Base-by-base conservation (phyloP, 2,888 invertebrate species). In the Leptopilina drosophilae region DNA sequence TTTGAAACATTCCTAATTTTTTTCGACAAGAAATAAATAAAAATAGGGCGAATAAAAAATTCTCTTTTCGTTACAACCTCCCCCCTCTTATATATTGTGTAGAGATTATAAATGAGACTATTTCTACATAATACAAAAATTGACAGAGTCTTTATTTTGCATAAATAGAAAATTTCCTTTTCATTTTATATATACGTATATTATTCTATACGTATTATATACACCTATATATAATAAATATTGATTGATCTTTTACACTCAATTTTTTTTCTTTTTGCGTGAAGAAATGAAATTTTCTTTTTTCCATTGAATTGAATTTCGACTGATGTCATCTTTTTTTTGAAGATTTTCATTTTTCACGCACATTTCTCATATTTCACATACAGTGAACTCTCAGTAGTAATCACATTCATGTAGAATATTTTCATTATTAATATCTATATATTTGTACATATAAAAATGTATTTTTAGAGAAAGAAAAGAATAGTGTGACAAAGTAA, bases 91-190 rank as follows among this genome's bases (percentile, higher is more conserved):
- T 33, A 33, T 33, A 33, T 53, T 14, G 26, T 69, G 53, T 53
- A 26, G 12, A 12, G 11, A 62, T 20, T 62, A 9, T 69, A 33
- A 69, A 26, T 7, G 49, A 69, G 69, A 46, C 42, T 42, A 53
- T 20, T 53, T 69, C 26, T 9, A 26, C 7, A 33, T 33, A 14
- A 26, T 6, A 53, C 2, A 20, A 49, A 15, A 67, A 49, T 49
- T 69, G 49, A 6, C 8, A 53, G 26, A 53, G 26, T 33, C 26
- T 69, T 9, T 69, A 53, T 69, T 69, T 69, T 49, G 9, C 53
- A 53, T 14, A 53, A 53, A 14, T 8, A 53, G 53, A 53, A 33
- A 69, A 69, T 12, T 26, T 14, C 26, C 14, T 69, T 69, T 26
- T 7, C 2, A 46, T 69, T 26, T 14, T 14, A n/a, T 49, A 53